Evolutionary conservation across 2,113 vertebrate species (phyloP).

Genomic region (Nesospiza acunhae): DNA sequence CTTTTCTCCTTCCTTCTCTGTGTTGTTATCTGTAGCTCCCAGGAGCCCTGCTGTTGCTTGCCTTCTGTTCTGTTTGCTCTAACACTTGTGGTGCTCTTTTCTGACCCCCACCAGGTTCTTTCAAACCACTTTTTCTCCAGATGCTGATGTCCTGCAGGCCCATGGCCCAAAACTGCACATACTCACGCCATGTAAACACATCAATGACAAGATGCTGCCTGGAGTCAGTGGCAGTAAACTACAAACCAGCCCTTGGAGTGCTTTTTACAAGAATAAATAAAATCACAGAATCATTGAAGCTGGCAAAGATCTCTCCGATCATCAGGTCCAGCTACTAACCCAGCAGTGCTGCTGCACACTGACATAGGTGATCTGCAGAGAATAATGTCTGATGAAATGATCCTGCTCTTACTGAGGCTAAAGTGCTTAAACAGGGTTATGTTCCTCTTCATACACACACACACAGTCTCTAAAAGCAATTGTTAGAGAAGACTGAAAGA

Average conservation of each 20-base stretch:
- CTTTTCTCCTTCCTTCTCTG: background rate
- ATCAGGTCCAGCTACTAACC: too few species aligned
- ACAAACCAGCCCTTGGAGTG: background rate
- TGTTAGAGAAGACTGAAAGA: background rate
- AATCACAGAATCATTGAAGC: background rate
- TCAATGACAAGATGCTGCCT: background rate
- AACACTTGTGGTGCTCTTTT: background rate
- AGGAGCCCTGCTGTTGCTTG: background rate
- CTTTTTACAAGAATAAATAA: background rate
- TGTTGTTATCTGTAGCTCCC: background rate
- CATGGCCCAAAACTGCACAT: background rate
- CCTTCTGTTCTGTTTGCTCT: background rate
- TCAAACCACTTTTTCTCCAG: background rate
- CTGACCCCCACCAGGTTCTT: background rate
- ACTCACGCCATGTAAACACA: background rate
- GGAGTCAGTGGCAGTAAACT: background rate
- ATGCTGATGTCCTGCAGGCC: background rate
- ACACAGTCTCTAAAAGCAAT: background rate
- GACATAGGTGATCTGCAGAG: background rate
- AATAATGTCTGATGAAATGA: fast-evolving
- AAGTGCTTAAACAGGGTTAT: background rate
- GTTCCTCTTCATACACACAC: background rate
- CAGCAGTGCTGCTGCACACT: background rate
- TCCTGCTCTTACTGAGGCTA: background rate
- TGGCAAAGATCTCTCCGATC: background rate